A percentile compares a stretch with the other conserved stretches of the same genome.
These are phyloP conservation scores for Hephaestus fuliginosus DNA, from an alignment of 2,797 vertebrate genomes.

Conservation along the genomic window DNA sequence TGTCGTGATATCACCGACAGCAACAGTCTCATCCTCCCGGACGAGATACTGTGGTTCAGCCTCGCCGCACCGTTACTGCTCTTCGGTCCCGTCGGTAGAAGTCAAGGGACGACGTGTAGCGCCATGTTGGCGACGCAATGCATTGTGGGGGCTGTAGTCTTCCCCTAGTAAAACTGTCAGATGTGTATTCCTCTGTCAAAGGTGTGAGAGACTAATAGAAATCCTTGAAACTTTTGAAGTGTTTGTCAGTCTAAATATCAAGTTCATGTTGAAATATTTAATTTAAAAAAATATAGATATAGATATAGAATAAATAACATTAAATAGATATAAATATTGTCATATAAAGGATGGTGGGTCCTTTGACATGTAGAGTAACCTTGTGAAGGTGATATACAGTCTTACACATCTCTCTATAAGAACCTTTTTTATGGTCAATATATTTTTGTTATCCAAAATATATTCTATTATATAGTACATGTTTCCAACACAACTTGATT, in stretches of 20 bases:
- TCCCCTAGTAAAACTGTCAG: not conserved
- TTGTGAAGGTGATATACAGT: not conserved
- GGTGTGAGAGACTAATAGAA: too few relatives aligned
- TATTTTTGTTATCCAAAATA: too few relatives aligned
- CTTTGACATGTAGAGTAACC: not conserved
- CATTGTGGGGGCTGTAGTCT: slow-evolving; percentile 75
- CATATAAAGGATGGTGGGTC: not conserved
- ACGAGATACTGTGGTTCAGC: fast-evolving
- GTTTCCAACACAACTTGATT: too few relatives aligned
- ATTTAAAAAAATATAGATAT: too few relatives aligned
- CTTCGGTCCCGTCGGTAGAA: not conserved
- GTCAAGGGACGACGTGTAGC: slow-evolving; percentile 12
- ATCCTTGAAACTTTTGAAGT: too few relatives aligned
- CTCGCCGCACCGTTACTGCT: too few relatives aligned
- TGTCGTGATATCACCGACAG: slow-evolving; percentile 26
- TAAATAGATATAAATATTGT: not conserved
- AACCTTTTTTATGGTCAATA: not conserved
- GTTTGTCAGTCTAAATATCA: not conserved
- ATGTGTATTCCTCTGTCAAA: too few relatives aligned
- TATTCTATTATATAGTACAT: too few relatives aligned
- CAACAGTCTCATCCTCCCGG: slow-evolving; percentile 69
- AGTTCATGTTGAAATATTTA: not conserved
- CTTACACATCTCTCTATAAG: not conserved
- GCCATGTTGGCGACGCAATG: slow-evolving; percentile 79
- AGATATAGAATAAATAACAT: too few relatives aligned